These are phyloP conservation scores for Falco punctatus DNA, from an alignment of 2,113 vertebrate genomes.

Conservation along the genomic window DNA sequence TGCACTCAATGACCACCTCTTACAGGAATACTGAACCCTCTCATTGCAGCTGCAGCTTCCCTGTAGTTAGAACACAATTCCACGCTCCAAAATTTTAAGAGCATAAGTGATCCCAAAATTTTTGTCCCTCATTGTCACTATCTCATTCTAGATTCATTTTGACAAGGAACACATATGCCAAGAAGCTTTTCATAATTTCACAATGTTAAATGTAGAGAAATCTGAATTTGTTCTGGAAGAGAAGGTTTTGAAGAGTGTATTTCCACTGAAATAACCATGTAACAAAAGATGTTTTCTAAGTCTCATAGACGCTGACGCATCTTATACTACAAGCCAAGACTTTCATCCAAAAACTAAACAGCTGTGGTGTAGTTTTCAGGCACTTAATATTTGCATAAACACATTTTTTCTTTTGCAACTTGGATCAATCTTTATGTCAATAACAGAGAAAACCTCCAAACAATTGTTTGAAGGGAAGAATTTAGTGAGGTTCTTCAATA, in stretches of 20 bases:
- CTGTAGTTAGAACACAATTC: neutral
- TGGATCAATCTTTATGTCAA: constrained; percentile 33
- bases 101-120: neutral
- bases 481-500: neutral
- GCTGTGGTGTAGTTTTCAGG: constrained; percentile 45
- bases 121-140: neutral
- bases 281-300: constrained; percentile 53
- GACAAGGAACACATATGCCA: neutral
- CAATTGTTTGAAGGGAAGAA: constrained; percentile 9
- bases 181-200: neutral
- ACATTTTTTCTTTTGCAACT: constrained; percentile 43
- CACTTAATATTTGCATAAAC: constrained; percentile 64
- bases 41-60: neutral
- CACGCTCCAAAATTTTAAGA: neutral
- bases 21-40: neutral
- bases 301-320: neutral
- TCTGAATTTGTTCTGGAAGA: constrained; percentile 43
- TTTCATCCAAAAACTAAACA: constrained; percentile 57
- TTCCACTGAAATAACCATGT: constrained; percentile 35
- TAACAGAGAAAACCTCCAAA: constrained; percentile 39
- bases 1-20: constrained; percentile 5
- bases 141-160: constrained; percentile 15
- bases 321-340: constrained; percentile 26
- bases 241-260: neutral
- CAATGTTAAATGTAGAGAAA: neutral